These are phyloP conservation scores for Cyphomyrus discorhynchus DNA, from an alignment of 2,113 vertebrate species.

Conservation along the genomic window DNA sequence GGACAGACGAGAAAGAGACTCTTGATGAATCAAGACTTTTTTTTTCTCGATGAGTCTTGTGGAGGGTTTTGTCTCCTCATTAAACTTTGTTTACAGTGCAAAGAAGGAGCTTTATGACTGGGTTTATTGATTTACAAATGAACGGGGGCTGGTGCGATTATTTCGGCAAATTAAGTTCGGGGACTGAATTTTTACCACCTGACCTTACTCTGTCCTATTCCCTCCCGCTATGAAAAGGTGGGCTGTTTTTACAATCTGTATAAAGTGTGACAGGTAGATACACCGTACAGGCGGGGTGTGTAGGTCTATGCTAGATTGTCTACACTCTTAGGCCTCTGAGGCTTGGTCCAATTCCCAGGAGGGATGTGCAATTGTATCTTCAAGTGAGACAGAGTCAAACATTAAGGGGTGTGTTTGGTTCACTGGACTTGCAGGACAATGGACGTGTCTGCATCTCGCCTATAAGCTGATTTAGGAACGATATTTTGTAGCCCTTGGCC, in stretches of 20 bases:
- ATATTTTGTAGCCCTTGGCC: background rate
- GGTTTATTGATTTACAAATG: slow-evolving; percentile 62
- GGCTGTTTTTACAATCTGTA: background rate
- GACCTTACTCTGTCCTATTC: background rate
- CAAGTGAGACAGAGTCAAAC: background rate
- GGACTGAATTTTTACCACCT: slow-evolving; percentile 36
- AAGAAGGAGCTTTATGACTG: slow-evolving; percentile 53
- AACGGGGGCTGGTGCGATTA: slow-evolving; percentile 57
- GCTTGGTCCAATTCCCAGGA: background rate
- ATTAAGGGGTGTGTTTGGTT: background rate
- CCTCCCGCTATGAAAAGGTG: slow-evolving; percentile 22
- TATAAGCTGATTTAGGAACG: background rate
- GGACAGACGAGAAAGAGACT: background rate
- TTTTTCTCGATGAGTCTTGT: background rate
- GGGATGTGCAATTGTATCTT: background rate
- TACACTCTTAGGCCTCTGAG: background rate
- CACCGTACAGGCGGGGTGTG: background rate
- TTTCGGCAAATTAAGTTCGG: slow-evolving; percentile 61
- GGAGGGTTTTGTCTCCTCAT: background rate
- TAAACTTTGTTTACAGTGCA: slow-evolving; percentile 54
- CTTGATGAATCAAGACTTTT: background rate
- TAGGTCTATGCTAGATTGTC: background rate
- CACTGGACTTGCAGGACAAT: background rate
- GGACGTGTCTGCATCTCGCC: background rate
- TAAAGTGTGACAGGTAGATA: background rate